Base-by-base conservation (phyloP, 2,797 vertebrate genomes). In the Lateolabrax maculatus region DNA sequence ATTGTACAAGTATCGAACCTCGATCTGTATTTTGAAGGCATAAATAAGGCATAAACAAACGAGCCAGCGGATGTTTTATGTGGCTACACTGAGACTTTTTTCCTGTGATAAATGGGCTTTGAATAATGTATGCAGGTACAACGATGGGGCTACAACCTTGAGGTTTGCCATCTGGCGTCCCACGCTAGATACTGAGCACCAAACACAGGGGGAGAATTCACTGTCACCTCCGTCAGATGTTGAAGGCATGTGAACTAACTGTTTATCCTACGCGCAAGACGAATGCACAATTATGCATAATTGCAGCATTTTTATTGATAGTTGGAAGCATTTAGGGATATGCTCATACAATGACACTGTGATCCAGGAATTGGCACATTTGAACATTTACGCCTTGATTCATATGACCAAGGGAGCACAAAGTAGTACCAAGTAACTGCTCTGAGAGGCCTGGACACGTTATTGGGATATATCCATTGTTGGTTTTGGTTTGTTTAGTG, bases 81-180 rank as follows among this genome's bases (percentile, higher is more conserved):
- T 84, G 79, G 84, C 72, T 83, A 83, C 85, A 68, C 80, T 44
- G 87, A 75, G 85, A 89, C 73, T 80, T 86, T 80, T 86, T 76
- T 79, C 77, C 77, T 84, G 86, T 93, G 90, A 93, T 92, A 75
- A 91, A 93, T 91, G 88, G 76, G 65, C 78, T 90, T 74, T 93
- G 90, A 93, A 92, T 93, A 93, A 93, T 93, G 84, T 79, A 93
- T 91, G 86, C 68, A 77, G 37, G 81, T 89, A 88, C 83, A 85
- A 85, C 58, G 41, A 55, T 76, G 69, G 82, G 87, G 79, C 91
- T 86, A 71, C 86, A 93, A 89, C 88, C 88, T 91, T 92, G 81
- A 88, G 75, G 79, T 89, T 85, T 79, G 75, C 91, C 90, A 90
- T 91, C 92, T 92, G 92, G 60, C 82, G 83, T 88, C 70, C 83